Conservation (phyloP, 1,140 invertebrate species). For the Araneus ventricosus region DNA sequence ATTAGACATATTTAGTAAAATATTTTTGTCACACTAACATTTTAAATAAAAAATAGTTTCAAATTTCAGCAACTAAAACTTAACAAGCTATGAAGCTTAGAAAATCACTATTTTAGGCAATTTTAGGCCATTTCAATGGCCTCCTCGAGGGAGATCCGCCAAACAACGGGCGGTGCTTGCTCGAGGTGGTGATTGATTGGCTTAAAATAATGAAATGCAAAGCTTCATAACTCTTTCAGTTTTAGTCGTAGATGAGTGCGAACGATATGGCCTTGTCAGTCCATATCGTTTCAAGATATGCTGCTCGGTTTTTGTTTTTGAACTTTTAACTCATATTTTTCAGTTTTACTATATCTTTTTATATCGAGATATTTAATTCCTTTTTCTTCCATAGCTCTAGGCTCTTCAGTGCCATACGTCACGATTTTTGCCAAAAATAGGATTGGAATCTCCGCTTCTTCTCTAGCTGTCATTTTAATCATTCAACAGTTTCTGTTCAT, state of each 20-base stretch:
- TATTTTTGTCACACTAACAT: too few relatives aligned
- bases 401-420: neutral
- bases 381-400: neutral
- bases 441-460: neutral
- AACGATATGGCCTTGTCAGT: too few relatives aligned
- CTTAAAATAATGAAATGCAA: neutral
- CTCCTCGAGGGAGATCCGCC: too few relatives aligned
- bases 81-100: too few relatives aligned
- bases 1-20: too few relatives aligned
- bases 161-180: too few relatives aligned
- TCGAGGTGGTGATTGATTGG: too few relatives aligned
- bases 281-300: neutral
- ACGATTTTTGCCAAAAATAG: neutral
- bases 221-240: neutral
- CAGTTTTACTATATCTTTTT: neutral
- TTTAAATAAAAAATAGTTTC: too few relatives aligned
- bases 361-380: neutral
- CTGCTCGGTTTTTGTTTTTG: neutral
- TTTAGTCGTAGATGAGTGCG: too few relatives aligned
- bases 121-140: too few relatives aligned
- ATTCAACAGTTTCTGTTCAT: conserved; percentile 48
- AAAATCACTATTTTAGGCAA: too few relatives aligned
- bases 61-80: too few relatives aligned
- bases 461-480: neutral
- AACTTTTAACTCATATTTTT: neutral